A percentile compares a stretch with the other conserved stretches of the same genome.
phyloP scores from a whole-genome alignment of 2,113 vertebrate species.

The Motacilla alba region DNA sequence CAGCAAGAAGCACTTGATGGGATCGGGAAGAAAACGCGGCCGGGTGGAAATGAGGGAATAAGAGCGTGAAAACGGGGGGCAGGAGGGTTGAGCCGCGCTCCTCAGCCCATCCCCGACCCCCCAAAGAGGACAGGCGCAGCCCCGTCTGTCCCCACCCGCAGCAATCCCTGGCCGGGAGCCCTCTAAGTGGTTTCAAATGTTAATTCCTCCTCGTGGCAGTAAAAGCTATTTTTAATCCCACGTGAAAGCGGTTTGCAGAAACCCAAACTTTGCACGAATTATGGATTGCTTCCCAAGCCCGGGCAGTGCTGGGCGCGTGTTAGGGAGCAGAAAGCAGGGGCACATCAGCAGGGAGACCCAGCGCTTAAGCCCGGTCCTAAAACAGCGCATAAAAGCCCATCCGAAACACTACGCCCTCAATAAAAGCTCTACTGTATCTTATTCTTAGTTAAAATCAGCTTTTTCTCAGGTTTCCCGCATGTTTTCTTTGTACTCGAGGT shows the following conservation, averaged over 20 bases:
- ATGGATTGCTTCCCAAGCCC: not conserved
- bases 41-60: not conserved
- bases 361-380: fast-evolving
- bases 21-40: not conserved
- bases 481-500: not conserved
- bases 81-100: not conserved
- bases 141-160: not conserved
- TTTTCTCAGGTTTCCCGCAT: not conserved
- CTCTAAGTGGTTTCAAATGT: slow-evolving; percentile 12
- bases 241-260: slow-evolving; percentile 21
- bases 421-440: not conserved
- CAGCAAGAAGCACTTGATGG: not conserved
- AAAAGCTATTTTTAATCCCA: slow-evolving; percentile 44
- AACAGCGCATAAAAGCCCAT: not conserved
- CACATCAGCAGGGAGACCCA: not conserved
- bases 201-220: not conserved
- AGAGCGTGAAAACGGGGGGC: fast-evolving
- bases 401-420: not conserved
- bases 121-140: not conserved
- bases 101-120: not conserved
- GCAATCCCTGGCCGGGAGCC: not conserved
- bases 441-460: not conserved
- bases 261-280: not conserved
- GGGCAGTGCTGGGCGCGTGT: fast-evolving
- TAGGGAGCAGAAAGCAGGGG: not conserved